Evolutionary conservation across 2,113 vertebrate genomes (phyloP).

Genomic region (Taxidea taxus): DNA sequence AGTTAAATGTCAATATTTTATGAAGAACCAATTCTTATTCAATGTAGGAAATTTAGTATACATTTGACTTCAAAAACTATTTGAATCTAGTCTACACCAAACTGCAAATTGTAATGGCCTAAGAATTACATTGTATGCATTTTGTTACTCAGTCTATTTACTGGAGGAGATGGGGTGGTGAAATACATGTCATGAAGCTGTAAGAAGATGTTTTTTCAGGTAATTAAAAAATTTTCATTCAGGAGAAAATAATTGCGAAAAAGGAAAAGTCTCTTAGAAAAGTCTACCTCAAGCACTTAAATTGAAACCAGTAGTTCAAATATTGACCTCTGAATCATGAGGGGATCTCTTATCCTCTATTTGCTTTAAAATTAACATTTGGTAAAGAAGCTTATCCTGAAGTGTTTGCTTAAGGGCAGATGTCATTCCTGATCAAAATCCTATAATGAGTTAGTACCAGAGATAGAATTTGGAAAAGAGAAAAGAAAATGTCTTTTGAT

Average conservation of each 20-base stretch:
- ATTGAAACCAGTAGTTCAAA: conserved; percentile 9
- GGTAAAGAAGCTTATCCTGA: neutral
- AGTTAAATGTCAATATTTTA: neutral
- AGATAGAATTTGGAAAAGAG: neutral
- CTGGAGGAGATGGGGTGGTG: neutral
- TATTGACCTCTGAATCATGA: neutral
- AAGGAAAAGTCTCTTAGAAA: neutral
- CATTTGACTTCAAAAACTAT: conserved; percentile 13
- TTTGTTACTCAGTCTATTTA: neutral
- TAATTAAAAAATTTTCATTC: neutral
- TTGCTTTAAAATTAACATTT: conserved; percentile 46
- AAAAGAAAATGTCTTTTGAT: neutral
- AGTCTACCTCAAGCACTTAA: neutral
- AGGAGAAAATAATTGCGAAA: neutral
- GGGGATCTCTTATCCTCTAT: neutral
- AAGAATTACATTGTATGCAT: neutral
- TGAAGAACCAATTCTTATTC: neutral
- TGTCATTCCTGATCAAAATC: conserved; percentile 6
- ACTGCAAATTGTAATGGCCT: neutral
- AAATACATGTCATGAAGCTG: neutral
- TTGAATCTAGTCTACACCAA: neutral
- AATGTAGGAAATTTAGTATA: neutral
- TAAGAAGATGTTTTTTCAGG: neutral
- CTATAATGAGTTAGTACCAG: neutral
- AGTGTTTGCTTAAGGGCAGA: conserved; percentile 42